These are phyloP conservation scores for Heliconius himera DNA, from an alignment of 1,140 invertebrate species.

Conservation along the genomic window DNA sequence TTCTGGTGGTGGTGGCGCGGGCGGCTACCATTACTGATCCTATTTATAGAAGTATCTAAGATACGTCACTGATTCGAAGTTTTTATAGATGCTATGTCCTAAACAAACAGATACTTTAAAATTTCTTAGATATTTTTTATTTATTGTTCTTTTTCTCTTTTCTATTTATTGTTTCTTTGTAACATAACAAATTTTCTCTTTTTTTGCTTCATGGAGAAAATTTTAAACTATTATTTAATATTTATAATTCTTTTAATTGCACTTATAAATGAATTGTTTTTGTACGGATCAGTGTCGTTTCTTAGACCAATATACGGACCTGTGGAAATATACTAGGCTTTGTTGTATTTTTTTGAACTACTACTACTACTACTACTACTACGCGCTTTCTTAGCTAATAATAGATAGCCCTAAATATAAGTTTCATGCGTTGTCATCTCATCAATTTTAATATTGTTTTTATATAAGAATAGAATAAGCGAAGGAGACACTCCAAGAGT, in stretches of 20 bases:
- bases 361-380: background rate
- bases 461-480: conserved; percentile 31
- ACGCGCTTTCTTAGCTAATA: conserved; percentile 33
- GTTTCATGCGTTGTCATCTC: conserved; percentile 30
- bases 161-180: too few relatives aligned
- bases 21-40: conserved; percentile 67
- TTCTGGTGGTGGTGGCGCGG: conserved; percentile 47
- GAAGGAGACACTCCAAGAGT: conserved; percentile 37
- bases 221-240: background rate
- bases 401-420: conserved; percentile 35
- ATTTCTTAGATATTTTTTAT: too few relatives aligned
- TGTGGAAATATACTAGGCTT: conserved; percentile 27
- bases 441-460: conserved; percentile 24
- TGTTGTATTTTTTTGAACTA: conserved; percentile 22
- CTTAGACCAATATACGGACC: conserved; percentile 30
- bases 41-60: conserved; percentile 35
- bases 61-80: conserved; percentile 37
- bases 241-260: too few relatives aligned
- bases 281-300: conserved; percentile 31
- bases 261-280: background rate
- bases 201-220: background rate
- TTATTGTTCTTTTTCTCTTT: background rate
- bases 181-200: background rate
- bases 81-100: background rate
- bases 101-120: too few relatives aligned